Base-by-base conservation (phyloP, 2,797 vertebrate genomes). In the Babyrousa celebensis region DNA sequence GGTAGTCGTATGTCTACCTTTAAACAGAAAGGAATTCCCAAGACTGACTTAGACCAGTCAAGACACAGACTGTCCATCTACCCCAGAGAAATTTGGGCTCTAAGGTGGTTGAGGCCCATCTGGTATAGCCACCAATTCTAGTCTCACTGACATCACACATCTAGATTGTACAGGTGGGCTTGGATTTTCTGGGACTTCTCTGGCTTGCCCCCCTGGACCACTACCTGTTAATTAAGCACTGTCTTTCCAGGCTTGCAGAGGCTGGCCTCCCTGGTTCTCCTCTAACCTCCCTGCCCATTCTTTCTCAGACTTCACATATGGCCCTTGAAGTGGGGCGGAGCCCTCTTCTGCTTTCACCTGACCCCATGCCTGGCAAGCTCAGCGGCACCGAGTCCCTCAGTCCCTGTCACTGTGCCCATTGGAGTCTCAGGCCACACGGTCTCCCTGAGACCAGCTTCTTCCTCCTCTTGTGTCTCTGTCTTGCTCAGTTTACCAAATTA, bases 261-360 rank as follows among this genome's bases (percentile, higher is more conserved):
- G 52, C 12, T 12, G 4, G 3, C 14, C 1, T 11, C 62, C 20
- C 62, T 25, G 27, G 4, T 18, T 58, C 79, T 67, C 32, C 6
- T 12, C 65, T 23, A 2, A 2, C 11, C 48, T 75, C n/a, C 52
- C 40, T 0, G 0, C 25, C 68, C 1, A 0, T 5, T 17, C 20
- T 58, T 54, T 65, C 84, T 48, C 20, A 18, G 70, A 29, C 27
- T 60, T 52, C 62, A 15, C 21, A 18, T 5, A 32, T 2, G 60
- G 43, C 20, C 89, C 52, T 63, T 17, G 72, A 14, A 8, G 6
- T 25, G 58, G 58, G 5, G 29, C 0, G 18, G 23, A 20, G 1
- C 58, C 29, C 12, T 32, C 36, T 58, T 36, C 29, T 52, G 43
- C 23, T 10, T 12, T 67, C 62, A 16, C 9, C 68, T 23, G 75